These are phyloP conservation scores for Trinectes maculatus DNA, from an alignment of 2,113 vertebrate genomes.

Conservation along the genomic window DNA sequence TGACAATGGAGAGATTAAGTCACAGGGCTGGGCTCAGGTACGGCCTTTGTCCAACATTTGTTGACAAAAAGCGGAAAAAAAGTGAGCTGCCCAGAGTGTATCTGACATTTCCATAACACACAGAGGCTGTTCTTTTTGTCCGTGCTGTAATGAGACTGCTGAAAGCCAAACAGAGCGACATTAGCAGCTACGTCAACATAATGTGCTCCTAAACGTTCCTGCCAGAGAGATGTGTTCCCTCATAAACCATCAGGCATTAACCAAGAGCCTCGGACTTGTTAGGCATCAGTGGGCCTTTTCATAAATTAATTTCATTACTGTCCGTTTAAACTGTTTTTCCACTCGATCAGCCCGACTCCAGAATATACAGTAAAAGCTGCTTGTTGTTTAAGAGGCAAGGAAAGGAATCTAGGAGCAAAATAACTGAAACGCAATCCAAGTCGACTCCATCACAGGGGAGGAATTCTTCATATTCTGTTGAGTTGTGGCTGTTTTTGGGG, in stretches of 20 bases:
- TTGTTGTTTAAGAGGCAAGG: conserved; percentile 11
- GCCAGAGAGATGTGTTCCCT: conserved; percentile 44
- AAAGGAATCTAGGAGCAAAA: conserved; percentile 21
- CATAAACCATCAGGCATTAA: conserved; percentile 54
- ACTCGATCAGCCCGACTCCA: background rate
- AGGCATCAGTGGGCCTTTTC: conserved; percentile 37
- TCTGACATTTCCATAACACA: conserved; percentile 51
- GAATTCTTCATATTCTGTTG: conserved; percentile 37
- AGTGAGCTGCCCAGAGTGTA: conserved; percentile 36
- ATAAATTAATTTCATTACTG: conserved; percentile 21
- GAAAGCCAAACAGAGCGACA: conserved; percentile 43
- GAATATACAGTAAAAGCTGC: conserved; percentile 6
- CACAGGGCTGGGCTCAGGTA: conserved; percentile 71
- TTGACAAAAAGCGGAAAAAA: conserved; percentile 61
- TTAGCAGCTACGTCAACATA: conserved; percentile 54
- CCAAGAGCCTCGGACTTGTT: conserved; percentile 30
- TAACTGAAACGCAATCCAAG: conserved; percentile 37
- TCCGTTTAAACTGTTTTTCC: conserved; percentile 22
- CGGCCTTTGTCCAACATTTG: conserved; percentile 64
- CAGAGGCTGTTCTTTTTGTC: conserved; percentile 43
- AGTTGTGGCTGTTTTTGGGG: conserved; percentile 12
- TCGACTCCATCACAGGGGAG: conserved; percentile 15
- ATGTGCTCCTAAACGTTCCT: conserved; percentile 54
- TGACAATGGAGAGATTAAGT: conserved; percentile 66
- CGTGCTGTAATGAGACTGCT: conserved; percentile 30